Conservation (phyloP, 2,113 vertebrate species). For the Coptodon rendalli region DNA sequence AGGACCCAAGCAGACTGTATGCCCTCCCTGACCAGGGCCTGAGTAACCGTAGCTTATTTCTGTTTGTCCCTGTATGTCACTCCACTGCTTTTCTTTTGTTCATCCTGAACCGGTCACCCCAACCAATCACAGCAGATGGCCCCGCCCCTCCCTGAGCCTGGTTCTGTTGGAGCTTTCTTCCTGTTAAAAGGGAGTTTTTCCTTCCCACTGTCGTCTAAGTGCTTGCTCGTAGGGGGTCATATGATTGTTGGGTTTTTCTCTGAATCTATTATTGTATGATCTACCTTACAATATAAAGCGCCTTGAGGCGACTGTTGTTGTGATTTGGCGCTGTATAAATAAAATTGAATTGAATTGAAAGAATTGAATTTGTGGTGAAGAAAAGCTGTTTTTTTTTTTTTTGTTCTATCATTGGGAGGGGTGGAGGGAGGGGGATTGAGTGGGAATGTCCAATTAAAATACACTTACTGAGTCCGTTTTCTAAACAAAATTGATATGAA, state of each 20-base stretch:
- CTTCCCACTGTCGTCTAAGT: fast-evolving
- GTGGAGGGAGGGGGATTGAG: not conserved
- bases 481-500: not conserved
- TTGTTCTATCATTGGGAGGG: not conserved
- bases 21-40: not conserved
- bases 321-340: not conserved
- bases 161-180: fast-evolving
- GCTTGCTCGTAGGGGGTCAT: not conserved
- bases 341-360: fast-evolving
- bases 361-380: not conserved
- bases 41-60: not conserved
- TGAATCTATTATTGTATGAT: not conserved
- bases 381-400: fast-evolving
- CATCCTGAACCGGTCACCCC: not conserved
- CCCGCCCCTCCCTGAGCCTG: not conserved
- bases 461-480: not conserved
- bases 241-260: not conserved
- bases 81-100: not conserved
- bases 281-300: not conserved
- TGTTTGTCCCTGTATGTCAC: not conserved
- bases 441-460: not conserved
- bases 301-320: not conserved
- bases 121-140: fast-evolving
- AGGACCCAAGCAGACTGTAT: not conserved
- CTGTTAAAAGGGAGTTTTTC: not conserved